Base-by-base conservation (phyloP, 2,113 vertebrate species). In the Perca flavescens region DNA sequence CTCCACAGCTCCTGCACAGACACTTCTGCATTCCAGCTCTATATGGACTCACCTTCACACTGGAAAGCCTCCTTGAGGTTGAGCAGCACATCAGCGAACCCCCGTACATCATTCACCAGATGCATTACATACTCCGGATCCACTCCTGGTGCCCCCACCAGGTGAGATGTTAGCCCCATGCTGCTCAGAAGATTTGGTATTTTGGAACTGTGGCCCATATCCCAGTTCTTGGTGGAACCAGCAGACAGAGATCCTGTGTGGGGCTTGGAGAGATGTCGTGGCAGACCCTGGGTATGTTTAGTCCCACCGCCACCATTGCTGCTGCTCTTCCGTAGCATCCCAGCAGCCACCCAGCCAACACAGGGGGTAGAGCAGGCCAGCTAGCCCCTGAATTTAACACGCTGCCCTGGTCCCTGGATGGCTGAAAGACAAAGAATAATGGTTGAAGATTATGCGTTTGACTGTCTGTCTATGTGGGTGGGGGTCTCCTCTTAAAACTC, bases 41-140 rank as follows among this genome's bases (percentile, higher is more conserved):
- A 19, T 67, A 94, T 93, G 92, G 92, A 94, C 96, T 92, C 71
- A 98, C 97, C 97, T 95, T 95, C 95, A 82, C 93, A 94, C 89
- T 96, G 92, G 91, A 99, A 95, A 64, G 96, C 96, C 92, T 97
- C 97, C 92, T 97, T 99, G 84, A 99, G 96, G 88, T 94, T 96
- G 0, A 98, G 95, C 19, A 99, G 95, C 82, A 98, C 95, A 54
- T 98, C 97, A 15, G 97, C 97, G 87, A 99, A 98, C 88, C 94
- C 96, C 77, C 97, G 95, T 85, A 98, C 97, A 67, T 99, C 97
- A 7, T 97, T 97, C 86, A 98, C 97, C 92, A 99, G 94, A 84
- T 97, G 96, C 97, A 97, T 97, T 58, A 99, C 97, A 54, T 97
- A 97, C 96, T 84, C 96, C 6, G 97, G 97, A 85, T 99, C 97